phyloP scores from a whole-genome alignment of 1,140 invertebrate species.

The Drosophila gunungcola region DNA sequence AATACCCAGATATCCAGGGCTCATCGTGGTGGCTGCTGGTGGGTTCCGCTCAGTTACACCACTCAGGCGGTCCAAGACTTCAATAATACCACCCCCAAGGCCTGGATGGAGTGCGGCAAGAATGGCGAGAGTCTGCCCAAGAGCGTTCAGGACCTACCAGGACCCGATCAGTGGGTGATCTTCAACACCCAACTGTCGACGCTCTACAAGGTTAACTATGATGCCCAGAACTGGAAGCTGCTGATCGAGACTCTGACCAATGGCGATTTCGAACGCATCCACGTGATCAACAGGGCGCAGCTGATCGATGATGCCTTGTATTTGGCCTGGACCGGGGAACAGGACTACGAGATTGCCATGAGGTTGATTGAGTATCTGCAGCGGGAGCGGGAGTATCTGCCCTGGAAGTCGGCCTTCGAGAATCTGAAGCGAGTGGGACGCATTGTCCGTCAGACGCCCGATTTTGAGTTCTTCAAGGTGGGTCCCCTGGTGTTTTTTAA shows the following conservation, averaged over 20 bases:
- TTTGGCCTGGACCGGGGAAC: slow-evolving; percentile 88
- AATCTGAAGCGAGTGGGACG: slow-evolving; percentile 86
- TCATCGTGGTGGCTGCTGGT: slow-evolving; percentile 85
- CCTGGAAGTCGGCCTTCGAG: slow-evolving; percentile 88
- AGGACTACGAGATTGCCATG: slow-evolving; percentile 89
- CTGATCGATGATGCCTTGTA: slow-evolving; percentile 92
- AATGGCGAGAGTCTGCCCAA: slow-evolving; percentile 57
- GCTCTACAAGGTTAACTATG: slow-evolving; percentile 92
- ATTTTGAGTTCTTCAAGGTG: slow-evolving; percentile 87
- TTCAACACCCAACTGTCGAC: slow-evolving; percentile 88
- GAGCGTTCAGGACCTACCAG: slow-evolving; percentile 75
- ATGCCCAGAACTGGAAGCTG: slow-evolving; percentile 89
- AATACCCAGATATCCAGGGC: slow-evolving; percentile 58
- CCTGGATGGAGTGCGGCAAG: slow-evolving; percentile 86
- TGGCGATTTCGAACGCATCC: slow-evolving; percentile 86
- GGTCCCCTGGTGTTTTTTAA: slow-evolving; percentile 8
- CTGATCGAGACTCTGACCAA: slow-evolving; percentile 86
- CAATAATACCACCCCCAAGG: slow-evolving; percentile 86
- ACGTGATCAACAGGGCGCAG: slow-evolving; percentile 91
- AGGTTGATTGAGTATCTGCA: slow-evolving; percentile 88
- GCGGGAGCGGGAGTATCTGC: slow-evolving; percentile 88
- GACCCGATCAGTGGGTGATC: slow-evolving; percentile 87
- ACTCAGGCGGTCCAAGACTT: slow-evolving; percentile 88
- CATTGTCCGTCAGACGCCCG: slow-evolving; percentile 85
- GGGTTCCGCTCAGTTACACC: slow-evolving; percentile 88